A percentile compares a stretch with the other conserved stretches of the same genome.
phyloP scores from a whole-genome alignment of 2,113 vertebrate species.

The Phaethornis superciliosus region DNA sequence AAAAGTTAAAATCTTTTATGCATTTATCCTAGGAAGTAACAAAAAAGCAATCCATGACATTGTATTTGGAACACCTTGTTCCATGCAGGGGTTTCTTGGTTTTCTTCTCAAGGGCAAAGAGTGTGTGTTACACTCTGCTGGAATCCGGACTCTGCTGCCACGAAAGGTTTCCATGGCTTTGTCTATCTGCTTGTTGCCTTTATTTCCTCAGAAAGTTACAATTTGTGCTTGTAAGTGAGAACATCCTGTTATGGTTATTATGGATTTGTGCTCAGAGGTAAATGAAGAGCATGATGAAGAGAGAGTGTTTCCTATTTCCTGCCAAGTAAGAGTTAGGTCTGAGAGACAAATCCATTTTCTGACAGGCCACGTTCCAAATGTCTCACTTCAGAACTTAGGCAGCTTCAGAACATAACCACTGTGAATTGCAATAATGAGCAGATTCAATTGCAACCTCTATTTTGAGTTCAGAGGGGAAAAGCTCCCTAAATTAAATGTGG shows the following conservation, averaged over 20 bases:
- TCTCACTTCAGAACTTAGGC: constrained; percentile 6
- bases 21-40: not conserved
- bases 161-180: not conserved
- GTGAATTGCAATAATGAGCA: not conserved
- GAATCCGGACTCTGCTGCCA: not conserved
- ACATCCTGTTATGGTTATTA: not conserved
- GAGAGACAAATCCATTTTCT: constrained; percentile 3
- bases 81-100: not conserved
- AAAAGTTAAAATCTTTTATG: not conserved
- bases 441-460: not conserved
- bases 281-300: constrained; percentile 9
- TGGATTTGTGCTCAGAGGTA: constrained; percentile 5
- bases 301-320: not conserved
- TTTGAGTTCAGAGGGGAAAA: constrained; percentile 1
- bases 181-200: constrained; percentile 5
- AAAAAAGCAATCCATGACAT: not conserved
- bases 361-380: not conserved
- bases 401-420: not conserved
- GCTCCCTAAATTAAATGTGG: not conserved
- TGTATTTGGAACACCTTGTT: not conserved
- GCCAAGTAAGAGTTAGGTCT: not conserved
- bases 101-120: not conserved
- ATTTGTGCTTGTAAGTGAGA: constrained; percentile 13
- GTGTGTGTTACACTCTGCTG: not conserved
- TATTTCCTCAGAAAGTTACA: constrained; percentile 4